These are phyloP conservation scores for Sporophila hypoxantha DNA, from an alignment of 2,113 vertebrate genomes.

Conservation along the genomic window DNA sequence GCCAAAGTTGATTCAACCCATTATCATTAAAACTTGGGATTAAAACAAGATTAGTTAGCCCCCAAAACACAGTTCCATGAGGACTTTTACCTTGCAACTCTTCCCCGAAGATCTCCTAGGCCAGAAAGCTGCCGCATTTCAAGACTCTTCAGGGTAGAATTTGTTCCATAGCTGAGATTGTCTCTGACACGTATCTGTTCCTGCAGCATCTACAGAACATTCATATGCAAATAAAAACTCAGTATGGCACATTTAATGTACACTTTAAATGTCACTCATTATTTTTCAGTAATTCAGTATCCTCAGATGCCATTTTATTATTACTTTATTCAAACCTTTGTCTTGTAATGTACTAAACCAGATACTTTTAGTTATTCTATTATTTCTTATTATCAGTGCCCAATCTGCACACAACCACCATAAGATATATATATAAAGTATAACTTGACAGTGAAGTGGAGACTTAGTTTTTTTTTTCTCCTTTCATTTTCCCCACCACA, in stretches of 20 bases:
- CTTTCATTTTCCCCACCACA: background rate
- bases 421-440: background rate
- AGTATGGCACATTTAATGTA: background rate
- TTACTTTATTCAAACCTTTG: background rate
- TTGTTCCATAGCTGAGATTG: constrained; percentile 74
- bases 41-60: background rate
- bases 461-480: background rate
- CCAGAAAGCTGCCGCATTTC: constrained; percentile 77
- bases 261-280: background rate
- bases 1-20: constrained; percentile 7
- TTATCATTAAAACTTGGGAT: background rate
- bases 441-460: background rate
- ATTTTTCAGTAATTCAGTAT: background rate
- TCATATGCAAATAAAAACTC: constrained; percentile 27
- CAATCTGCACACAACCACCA: background rate
- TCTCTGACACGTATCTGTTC: constrained; percentile 79
- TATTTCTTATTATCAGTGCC: background rate
- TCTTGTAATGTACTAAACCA: background rate
- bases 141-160: constrained; percentile 75
- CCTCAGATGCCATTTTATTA: background rate
- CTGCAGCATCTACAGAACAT: constrained; percentile 65
- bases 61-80: background rate
- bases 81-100: constrained; percentile 70
- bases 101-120: constrained; percentile 73
- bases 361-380: background rate